Percentiles rank a stretch among this genome's conserved stretches.
Evolutionary conservation across 2,888 invertebrate species (phyloP).

Genomic region (Hemistola chrysoprasaria): DNA sequence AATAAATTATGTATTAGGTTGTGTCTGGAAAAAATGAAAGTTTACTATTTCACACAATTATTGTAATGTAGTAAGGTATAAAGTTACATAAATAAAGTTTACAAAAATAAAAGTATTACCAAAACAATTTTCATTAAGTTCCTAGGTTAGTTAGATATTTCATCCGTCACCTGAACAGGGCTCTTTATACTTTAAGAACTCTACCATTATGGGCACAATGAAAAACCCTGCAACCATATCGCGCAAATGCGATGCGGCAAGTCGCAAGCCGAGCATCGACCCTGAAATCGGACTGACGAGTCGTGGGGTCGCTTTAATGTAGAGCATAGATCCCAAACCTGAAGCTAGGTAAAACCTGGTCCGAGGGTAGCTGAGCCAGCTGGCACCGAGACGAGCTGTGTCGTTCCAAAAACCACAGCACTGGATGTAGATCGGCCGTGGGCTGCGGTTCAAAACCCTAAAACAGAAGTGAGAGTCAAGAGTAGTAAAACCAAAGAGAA

Average conservation of each 20-base stretch:
- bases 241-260: slow-evolving; percentile 54
- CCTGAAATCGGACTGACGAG: slow-evolving; percentile 36
- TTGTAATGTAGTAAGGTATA: no score
- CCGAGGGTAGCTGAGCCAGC: slow-evolving; percentile 54
- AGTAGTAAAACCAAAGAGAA: no score
- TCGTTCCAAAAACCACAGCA: slow-evolving; percentile 57
- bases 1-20: no score
- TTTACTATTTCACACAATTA: no score
- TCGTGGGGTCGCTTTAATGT: slow-evolving; percentile 48
- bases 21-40: no score
- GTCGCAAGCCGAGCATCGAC: slow-evolving; percentile 44
- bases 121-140: no score
- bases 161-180: slow-evolving; percentile 26
- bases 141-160: no score
- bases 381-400: slow-evolving; percentile 48
- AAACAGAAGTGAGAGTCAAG: no score
- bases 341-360: slow-evolving; percentile 55
- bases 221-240: slow-evolving; percentile 57
- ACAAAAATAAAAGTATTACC: background rate
- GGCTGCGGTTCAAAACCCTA: slow-evolving; percentile 53
- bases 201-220: slow-evolving; percentile 49
- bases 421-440: slow-evolving; percentile 50
- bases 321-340: slow-evolving; percentile 47
- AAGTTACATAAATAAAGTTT: no score
- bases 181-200: slow-evolving; percentile 46